Evolutionary conservation across 2,888 invertebrate species (phyloP).

Genomic region (Danaus chrysippus): DNA sequence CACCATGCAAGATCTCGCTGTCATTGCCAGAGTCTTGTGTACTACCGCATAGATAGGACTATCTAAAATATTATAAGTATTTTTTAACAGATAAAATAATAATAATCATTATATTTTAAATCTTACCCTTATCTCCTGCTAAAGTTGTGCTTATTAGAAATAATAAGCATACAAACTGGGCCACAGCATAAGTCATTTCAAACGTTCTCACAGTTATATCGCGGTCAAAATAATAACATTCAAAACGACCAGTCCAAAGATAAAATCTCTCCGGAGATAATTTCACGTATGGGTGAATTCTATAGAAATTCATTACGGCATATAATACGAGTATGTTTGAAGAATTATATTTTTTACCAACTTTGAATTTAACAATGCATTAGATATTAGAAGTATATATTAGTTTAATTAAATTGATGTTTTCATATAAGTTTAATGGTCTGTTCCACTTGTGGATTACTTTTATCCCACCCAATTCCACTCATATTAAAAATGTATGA

Average conservation of each 20-base stretch:
- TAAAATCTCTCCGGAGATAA: constrained; percentile 19
- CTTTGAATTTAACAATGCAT: neutral
- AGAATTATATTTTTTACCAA: neutral
- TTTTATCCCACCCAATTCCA: no score
- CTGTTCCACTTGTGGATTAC: no score
- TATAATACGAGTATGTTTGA: constrained; percentile 4
- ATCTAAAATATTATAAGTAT: constrained; percentile 38
- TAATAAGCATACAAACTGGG: constrained; percentile 11
- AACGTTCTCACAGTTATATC: constrained; percentile 4
- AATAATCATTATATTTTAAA: neutral
- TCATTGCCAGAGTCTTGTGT: constrained; percentile 47
- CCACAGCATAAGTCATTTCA: constrained; percentile 8
- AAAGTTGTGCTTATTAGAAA: constrained; percentile 27
- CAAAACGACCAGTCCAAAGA: constrained; percentile 4
- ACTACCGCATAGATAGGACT: constrained; percentile 53
- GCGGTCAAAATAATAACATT: constrained; percentile 9
- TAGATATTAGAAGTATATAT: neutral
- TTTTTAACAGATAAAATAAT: neutral
- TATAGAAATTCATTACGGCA: constrained; percentile 7
- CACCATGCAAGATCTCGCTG: constrained; percentile 64
- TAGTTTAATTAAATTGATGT: no score
- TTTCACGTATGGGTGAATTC: constrained; percentile 23
- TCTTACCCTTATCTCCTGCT: constrained; percentile 26
- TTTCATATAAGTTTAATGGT: no score
- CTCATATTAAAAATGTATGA: no score